These are phyloP conservation scores for Phyto melanocephala DNA, from an alignment of 2,888 invertebrate species.

Conservation along the genomic window DNA sequence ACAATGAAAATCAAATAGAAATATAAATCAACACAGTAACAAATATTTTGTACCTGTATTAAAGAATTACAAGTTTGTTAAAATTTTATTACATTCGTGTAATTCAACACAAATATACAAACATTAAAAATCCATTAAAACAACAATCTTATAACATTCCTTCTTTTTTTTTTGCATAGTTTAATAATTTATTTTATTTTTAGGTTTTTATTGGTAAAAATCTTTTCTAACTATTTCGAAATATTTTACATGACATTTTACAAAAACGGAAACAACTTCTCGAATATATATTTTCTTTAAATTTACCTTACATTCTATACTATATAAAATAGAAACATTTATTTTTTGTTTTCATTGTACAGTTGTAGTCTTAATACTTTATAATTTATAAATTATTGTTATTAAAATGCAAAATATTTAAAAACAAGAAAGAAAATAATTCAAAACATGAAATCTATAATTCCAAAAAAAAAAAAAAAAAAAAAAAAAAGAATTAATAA, in stretches of 20 bases:
- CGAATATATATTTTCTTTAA: conserved; percentile 38
- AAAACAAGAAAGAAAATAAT: background rate
- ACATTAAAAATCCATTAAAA: conserved; percentile 8
- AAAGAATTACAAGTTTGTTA: no score
- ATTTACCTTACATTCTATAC: background rate
- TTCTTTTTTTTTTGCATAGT: conserved; percentile 32
- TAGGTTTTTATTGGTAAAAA: conserved; percentile 10
- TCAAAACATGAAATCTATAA: background rate
- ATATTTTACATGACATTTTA: background rate
- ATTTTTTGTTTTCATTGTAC: conserved; percentile 29
- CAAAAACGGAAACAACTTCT: conserved; percentile 13
- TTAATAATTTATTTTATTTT: conserved; percentile 50
- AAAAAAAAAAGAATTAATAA: conserved; percentile 41
- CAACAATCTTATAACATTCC: conserved; percentile 41
- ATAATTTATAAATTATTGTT: conserved; percentile 56
- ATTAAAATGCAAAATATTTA: conserved; percentile 30
- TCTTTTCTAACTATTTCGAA: background rate
- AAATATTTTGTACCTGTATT: conserved; percentile 61
- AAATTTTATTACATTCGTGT: background rate
- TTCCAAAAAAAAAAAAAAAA: no score
- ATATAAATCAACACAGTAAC: conserved; percentile 30
- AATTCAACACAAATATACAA: conserved; percentile 20
- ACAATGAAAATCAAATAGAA: background rate
- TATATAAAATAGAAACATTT: no score
- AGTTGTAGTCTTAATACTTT: conserved; percentile 40